These are phyloP conservation scores for Dendrocincla tyrannina DNA, from an alignment of 2,797 vertebrate species.

Conservation along the genomic window DNA sequence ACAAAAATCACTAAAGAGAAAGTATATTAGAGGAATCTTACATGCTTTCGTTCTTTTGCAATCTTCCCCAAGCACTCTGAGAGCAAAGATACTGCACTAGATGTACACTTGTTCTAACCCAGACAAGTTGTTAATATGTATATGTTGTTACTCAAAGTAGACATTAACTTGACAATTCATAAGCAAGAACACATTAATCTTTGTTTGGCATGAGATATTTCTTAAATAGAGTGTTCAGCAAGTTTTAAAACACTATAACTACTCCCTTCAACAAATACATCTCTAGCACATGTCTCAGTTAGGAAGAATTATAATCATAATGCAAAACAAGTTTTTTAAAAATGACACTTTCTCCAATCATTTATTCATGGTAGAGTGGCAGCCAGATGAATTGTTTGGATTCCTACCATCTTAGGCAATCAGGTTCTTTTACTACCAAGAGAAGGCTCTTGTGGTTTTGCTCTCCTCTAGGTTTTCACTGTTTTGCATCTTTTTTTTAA, in stretches of 20 bases:
- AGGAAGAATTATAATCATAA: neutral
- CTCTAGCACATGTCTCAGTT: neutral
- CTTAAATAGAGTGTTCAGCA: neutral
- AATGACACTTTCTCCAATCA: neutral
- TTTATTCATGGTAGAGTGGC: neutral
- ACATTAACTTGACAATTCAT: neutral
- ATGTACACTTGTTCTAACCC: neutral
- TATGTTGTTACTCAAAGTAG: neutral
- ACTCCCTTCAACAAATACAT: neutral
- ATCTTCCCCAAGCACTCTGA: neutral
- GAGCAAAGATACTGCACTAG: neutral
- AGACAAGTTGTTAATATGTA: neutral
- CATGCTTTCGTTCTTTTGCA: neutral
- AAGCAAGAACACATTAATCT: slow-evolving; percentile 10
- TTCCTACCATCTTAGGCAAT: neutral
- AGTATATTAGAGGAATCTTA: neutral
- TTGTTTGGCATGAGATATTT: neutral
- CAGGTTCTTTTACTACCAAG: neutral
- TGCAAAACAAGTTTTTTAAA: neutral
- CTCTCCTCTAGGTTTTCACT: neutral
- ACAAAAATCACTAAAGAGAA: neutral
- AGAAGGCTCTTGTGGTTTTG: neutral
- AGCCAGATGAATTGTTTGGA: neutral
- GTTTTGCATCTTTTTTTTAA: neutral
- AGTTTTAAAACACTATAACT: neutral